These are phyloP conservation scores for Chymomyza amoena DNA, from an alignment of 2,888 invertebrate species.

Conservation along the genomic window DNA sequence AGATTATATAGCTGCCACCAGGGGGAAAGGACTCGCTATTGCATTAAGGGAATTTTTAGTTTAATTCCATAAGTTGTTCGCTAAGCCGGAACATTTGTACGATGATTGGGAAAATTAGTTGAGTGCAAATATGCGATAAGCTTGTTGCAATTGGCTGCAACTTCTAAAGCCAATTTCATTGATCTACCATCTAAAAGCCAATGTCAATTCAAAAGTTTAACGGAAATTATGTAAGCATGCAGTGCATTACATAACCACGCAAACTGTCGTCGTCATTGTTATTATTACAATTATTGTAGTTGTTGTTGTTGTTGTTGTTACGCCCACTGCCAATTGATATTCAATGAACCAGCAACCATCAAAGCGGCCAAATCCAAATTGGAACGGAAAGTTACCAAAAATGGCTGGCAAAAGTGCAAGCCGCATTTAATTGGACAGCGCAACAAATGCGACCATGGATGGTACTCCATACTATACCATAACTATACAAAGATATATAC, in stretches of 20 bases:
- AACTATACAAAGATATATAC: not conserved
- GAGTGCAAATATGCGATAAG: constrained; percentile 59
- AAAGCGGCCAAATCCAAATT: not conserved
- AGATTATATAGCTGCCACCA: constrained; percentile 55
- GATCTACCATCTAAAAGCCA: constrained; percentile 16
- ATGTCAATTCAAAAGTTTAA: constrained; percentile 19
- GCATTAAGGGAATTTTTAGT: constrained; percentile 22
- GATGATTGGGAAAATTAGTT: constrained; percentile 10
- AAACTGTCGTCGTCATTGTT: constrained; percentile 9
- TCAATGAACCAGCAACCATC: constrained; percentile 26
- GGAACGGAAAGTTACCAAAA: constrained; percentile 27
- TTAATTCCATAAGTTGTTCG: not conserved
- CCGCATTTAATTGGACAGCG: constrained; percentile 21
- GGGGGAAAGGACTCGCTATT: not conserved
- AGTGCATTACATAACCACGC: constrained; percentile 25
- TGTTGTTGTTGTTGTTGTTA: constrained; percentile 9
- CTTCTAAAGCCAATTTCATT: constrained; percentile 12
- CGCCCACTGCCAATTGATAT: constrained; percentile 39
- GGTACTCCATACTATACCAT: not conserved
- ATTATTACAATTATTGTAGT: constrained; percentile 4
- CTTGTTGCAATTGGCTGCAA: constrained; percentile 27
- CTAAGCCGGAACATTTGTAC: not conserved
- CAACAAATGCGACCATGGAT: constrained; percentile 2
- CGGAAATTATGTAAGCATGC: constrained; percentile 23
- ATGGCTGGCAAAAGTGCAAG: constrained; percentile 20